These are phyloP conservation scores for Zaprionus tsacasi DNA, from an alignment of 1,140 invertebrate genomes.

Conservation along the genomic window DNA sequence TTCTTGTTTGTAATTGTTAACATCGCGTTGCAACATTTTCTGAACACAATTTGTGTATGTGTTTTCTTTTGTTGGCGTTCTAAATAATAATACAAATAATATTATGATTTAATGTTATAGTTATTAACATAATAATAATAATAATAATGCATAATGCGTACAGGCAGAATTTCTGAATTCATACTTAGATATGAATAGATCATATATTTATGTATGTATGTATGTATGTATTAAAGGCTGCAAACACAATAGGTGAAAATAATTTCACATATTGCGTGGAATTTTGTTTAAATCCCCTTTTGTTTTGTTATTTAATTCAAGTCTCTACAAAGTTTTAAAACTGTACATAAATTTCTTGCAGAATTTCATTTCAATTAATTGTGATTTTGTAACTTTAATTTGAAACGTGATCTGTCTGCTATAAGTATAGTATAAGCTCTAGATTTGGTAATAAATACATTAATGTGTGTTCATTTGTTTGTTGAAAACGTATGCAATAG, in stretches of 20 bases:
- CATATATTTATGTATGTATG: slow-evolving; percentile 13
- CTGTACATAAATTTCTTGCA: slow-evolving; percentile 64
- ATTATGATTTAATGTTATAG: slow-evolving; percentile 55
- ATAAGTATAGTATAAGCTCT: slow-evolving; percentile 67
- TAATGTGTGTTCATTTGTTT: slow-evolving; percentile 53
- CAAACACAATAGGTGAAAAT: slow-evolving; percentile 40
- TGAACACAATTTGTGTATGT: slow-evolving; percentile 67
- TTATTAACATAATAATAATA: slow-evolving; percentile 68
- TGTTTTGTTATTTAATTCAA: slow-evolving; percentile 20
- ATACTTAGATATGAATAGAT: slow-evolving; percentile 33
- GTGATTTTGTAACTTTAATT: slow-evolving; percentile 49
- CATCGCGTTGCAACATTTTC: slow-evolving; percentile 62
- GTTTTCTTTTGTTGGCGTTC: slow-evolving; percentile 62
- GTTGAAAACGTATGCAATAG: slow-evolving; percentile 13
- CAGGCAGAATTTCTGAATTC: slow-evolving; percentile 67
- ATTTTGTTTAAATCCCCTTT: slow-evolving; percentile 37
- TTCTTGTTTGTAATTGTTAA: slow-evolving; percentile 53
- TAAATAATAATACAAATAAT: slow-evolving; percentile 80
- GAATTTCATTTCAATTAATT: slow-evolving; percentile 56
- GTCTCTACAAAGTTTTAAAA: slow-evolving; percentile 57
- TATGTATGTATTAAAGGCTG: slow-evolving; percentile 41
- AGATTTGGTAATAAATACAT: slow-evolving; percentile 79
- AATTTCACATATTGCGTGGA: slow-evolving; percentile 25
- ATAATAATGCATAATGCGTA: slow-evolving; percentile 70
- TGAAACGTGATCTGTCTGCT: slow-evolving; percentile 27